Conservation (phyloP, 2,113 vertebrate species). For the Porphyrio hochstetteri region DNA sequence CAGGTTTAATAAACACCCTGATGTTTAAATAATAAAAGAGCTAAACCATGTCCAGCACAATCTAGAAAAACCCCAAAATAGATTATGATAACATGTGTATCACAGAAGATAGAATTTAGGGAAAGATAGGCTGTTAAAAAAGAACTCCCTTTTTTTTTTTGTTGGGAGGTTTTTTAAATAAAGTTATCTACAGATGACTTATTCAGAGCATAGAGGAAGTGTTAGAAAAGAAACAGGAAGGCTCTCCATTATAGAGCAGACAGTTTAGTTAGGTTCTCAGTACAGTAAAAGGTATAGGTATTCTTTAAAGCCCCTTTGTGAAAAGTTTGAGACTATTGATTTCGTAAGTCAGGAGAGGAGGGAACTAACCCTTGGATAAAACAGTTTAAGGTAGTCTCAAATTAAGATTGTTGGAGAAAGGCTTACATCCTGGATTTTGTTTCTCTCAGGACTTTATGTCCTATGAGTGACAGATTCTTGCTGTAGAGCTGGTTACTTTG, state of each 20-base stretch:
- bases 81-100: background rate
- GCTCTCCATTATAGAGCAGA: background rate
- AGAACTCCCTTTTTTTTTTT: background rate
- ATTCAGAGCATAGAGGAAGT: background rate
- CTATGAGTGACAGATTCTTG: background rate
- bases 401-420: background rate
- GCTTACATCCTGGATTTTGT: background rate
- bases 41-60: background rate
- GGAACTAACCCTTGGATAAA: background rate
- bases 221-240: background rate
- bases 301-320: background rate
- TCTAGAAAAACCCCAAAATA: background rate
- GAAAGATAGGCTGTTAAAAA: background rate
- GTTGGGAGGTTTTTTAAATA: background rate
- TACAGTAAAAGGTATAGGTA: background rate
- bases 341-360: background rate
- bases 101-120: background rate
- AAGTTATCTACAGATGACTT: background rate
- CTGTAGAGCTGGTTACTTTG: background rate
- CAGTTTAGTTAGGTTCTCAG: background rate
- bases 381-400: background rate
- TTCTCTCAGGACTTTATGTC: background rate
- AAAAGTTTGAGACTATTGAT: background rate
- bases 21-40: background rate
- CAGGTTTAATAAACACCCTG: background rate